These are phyloP conservation scores for Cryptophagus acutangulus DNA, from an alignment of 2,888 invertebrate species.

Conservation along the genomic window DNA sequence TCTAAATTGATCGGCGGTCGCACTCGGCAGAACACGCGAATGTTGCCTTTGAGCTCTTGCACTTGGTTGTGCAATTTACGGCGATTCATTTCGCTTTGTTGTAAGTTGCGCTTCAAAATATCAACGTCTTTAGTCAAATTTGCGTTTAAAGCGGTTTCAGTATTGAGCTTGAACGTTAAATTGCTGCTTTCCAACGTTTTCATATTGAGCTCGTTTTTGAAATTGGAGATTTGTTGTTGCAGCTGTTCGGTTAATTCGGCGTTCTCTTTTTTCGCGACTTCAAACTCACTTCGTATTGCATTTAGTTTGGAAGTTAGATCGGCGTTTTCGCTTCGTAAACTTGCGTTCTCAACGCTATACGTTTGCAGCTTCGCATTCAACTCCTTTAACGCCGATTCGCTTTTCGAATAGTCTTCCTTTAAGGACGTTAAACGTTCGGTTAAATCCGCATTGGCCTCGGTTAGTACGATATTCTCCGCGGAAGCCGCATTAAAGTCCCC, in stretches of 20 bases:
- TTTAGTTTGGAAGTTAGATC: no score
- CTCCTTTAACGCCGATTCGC: not conserved
- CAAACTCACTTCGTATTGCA: not conserved
- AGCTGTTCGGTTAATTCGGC: not conserved
- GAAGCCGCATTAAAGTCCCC: constrained; percentile 9
- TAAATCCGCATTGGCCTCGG: no score
- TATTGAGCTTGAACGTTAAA: not conserved
- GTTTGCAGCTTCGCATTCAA: not conserved
- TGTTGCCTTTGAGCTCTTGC: constrained; percentile 67
- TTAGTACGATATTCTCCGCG: no score
- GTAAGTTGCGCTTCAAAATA: constrained; percentile 23
- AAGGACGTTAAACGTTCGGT: not conserved
- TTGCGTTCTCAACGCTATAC: no score
- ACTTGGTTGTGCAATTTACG: constrained; percentile 60
- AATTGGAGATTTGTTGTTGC: not conserved
- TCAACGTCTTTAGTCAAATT: not conserved
- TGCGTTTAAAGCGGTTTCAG: not conserved
- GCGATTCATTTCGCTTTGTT: constrained; percentile 44
- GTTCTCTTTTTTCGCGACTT: constrained; percentile 2
- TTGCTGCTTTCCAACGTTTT: not conserved
- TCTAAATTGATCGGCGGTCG: constrained; percentile 59
- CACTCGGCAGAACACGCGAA: constrained; percentile 74
- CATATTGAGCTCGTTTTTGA: not conserved
- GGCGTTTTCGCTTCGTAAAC: no score
- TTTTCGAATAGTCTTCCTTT: not conserved